Evolutionary conservation across 2,888 invertebrate species (phyloP).

Genomic region (Erynnis tages): DNA sequence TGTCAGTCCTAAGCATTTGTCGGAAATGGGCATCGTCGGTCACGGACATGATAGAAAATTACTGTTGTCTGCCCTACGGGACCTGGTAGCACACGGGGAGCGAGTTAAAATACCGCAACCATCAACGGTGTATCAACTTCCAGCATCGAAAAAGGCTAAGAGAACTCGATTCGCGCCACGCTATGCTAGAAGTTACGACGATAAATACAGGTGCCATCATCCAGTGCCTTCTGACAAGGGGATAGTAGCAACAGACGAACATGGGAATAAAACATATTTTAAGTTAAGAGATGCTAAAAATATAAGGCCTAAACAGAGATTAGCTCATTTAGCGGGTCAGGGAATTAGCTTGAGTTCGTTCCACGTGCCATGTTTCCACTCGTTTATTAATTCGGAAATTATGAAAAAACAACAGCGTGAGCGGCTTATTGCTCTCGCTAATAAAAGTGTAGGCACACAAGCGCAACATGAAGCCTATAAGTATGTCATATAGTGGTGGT

Average conservation of each 20-base stretch:
- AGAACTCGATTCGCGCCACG: constrained; percentile 18
- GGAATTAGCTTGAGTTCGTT: constrained; percentile 69
- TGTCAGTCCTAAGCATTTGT: constrained; percentile 52
- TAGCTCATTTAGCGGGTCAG: constrained; percentile 45
- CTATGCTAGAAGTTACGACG: constrained; percentile 27
- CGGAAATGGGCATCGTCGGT: constrained; percentile 66
- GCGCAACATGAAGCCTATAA: too few relatives aligned
- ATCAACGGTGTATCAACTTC: constrained; percentile 42
- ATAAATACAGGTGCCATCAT: constrained; percentile 56
- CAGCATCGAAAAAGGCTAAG: constrained; percentile 37
- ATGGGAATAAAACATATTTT: constrained; percentile 63
- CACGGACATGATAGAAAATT: constrained; percentile 66
- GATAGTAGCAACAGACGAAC: constrained; percentile 52
- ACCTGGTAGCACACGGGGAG: constrained; percentile 55
- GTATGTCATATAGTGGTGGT: too few relatives aligned
- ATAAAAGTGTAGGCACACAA: constrained; percentile 31
- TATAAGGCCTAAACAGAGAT: constrained; percentile 50
- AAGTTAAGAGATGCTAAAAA: constrained; percentile 47
- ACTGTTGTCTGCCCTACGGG: constrained; percentile 49
- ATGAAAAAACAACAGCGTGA: constrained; percentile 54
- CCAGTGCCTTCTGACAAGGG: constrained; percentile 59
- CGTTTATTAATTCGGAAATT: constrained; percentile 58
- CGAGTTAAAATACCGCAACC: constrained; percentile 54
- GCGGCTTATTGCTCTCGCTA: constrained; percentile 34
- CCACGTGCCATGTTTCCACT: constrained; percentile 67